Conservation (phyloP, 2,797 vertebrate genomes). For the Lepilemur septentrionalis region DNA sequence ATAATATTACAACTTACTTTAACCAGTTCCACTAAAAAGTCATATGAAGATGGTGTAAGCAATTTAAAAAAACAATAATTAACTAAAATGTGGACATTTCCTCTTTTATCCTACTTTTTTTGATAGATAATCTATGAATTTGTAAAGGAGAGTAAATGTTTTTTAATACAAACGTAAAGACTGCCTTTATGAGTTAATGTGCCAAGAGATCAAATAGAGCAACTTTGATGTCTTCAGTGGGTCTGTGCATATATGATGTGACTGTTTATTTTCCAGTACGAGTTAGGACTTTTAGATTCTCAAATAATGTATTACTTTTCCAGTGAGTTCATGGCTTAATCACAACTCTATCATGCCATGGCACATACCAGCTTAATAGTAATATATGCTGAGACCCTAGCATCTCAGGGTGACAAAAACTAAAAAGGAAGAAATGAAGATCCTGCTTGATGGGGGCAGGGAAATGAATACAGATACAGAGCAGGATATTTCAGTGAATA, state of each 20-base stretch:
- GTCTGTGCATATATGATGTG: neutral
- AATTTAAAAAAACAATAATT: neutral
- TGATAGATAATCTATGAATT: neutral
- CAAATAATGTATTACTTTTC: neutral
- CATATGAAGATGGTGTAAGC: neutral
- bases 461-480: neutral
- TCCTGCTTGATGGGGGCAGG: neutral
- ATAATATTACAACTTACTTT: neutral
- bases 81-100: neutral
- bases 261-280: neutral
- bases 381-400: neutral
- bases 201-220: neutral
- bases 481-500: neutral
- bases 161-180: neutral
- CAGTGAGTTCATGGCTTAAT: neutral
- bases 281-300: neutral
- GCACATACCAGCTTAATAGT: neutral
- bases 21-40: neutral
- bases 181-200: neutral
- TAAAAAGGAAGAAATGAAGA: neutral
- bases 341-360: neutral
- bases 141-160: neutral
- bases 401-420: neutral
- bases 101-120: neutral
- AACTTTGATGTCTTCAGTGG: neutral